phyloP scores from a whole-genome alignment of 2,797 vertebrate genomes.

The Schizothorax lantsangensis region DNA sequence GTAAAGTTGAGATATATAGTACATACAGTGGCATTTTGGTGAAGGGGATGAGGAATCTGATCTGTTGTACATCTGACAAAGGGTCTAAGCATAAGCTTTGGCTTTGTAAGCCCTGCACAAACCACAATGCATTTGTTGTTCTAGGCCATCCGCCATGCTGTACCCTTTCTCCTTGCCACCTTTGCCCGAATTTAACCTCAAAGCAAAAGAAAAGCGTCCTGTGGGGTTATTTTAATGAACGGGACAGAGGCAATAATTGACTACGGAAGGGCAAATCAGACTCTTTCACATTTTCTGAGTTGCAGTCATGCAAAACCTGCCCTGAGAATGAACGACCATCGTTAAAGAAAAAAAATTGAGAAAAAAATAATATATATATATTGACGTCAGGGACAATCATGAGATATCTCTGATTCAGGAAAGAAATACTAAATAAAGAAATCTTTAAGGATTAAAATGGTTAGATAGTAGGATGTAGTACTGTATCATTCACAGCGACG shows the following conservation, averaged over 20 bases:
- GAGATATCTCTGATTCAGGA: slow-evolving; percentile 2
- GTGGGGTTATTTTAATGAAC: slow-evolving; percentile 72
- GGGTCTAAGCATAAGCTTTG: slow-evolving; percentile 57
- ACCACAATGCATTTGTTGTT: slow-evolving; percentile 77
- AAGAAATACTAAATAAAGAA: not conserved
- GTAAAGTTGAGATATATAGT: slow-evolving; percentile 33
- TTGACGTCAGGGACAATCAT: not conserved
- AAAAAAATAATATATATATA: not conserved
- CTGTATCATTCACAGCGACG: slow-evolving; percentile 47
- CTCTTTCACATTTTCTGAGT: slow-evolving; percentile 47
- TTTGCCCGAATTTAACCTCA: slow-evolving; percentile 76
- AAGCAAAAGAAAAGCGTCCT: slow-evolving; percentile 70
- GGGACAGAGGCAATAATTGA: slow-evolving; percentile 71
- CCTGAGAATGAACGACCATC: not conserved
- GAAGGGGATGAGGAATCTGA: slow-evolving; percentile 52
- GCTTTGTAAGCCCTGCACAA: slow-evolving; percentile 50
- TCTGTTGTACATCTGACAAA: slow-evolving; percentile 55
- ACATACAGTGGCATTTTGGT: slow-evolving; percentile 43
- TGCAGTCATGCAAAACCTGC: slow-evolving; percentile 70
- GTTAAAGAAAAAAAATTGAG: not conserved
- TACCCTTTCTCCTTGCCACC: slow-evolving; percentile 76
- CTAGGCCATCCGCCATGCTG: slow-evolving; percentile 66
- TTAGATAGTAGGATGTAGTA: slow-evolving; percentile 68
- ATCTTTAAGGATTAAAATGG: slow-evolving; percentile 47
- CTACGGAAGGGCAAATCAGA: slow-evolving; percentile 69